These are phyloP conservation scores for Archocentrus centrarchus DNA, from an alignment of 2,113 vertebrate genomes.

Conservation along the genomic window DNA sequence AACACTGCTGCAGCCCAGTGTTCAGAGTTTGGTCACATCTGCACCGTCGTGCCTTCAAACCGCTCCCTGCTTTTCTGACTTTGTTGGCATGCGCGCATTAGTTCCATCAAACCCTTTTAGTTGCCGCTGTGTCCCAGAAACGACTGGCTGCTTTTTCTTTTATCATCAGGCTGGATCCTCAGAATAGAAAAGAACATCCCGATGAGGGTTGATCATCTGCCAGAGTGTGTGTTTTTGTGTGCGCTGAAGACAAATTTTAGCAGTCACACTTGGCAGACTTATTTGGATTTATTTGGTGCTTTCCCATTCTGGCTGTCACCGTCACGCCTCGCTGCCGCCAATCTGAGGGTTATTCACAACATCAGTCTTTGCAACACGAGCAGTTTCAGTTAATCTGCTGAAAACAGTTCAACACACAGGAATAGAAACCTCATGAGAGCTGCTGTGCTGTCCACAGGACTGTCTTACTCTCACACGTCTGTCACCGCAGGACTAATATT, in stretches of 20 bases:
- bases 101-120: not conserved
- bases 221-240: not conserved
- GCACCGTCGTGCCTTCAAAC: not conserved
- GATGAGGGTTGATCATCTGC: not conserved
- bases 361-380: not conserved
- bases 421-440: conserved; percentile 12
- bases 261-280: not conserved
- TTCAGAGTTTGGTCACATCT: not conserved
- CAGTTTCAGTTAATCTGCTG: not conserved
- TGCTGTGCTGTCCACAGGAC: conserved; percentile 3
- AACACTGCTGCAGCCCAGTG: fast-evolving
- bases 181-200: conserved; percentile 2
- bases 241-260: not conserved
- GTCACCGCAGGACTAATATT: not conserved
- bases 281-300: not conserved
- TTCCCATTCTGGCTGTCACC: not conserved
- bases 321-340: not conserved
- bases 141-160: not conserved
- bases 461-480: not conserved
- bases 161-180: not conserved
- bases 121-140: not conserved
- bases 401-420: not conserved
- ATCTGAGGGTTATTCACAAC: not conserved
- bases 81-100: not conserved
- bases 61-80: not conserved